Percentiles rank a stretch among this genome's conserved stretches.
Evolutionary conservation across 1,140 invertebrate genomes (phyloP).

Genomic region (Neomicropteryx cornuta): DNA sequence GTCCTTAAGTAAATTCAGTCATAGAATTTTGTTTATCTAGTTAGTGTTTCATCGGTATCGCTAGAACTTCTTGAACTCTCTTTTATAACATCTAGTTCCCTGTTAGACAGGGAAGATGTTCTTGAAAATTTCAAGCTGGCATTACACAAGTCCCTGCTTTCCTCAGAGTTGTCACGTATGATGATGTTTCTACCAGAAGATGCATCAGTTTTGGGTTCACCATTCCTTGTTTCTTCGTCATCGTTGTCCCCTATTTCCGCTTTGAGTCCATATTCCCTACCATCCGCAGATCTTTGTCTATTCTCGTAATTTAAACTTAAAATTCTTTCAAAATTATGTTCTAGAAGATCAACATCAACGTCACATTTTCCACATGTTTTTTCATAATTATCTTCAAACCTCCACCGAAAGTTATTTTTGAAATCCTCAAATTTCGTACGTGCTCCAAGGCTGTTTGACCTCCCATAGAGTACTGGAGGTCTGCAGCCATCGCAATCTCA

Average conservation of each 20-base stretch:
- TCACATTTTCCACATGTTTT: no score
- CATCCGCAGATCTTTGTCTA: conserved; percentile 22
- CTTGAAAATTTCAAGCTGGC: conserved; percentile 31
- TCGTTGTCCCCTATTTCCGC: conserved; percentile 34
- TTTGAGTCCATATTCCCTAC: conserved; percentile 29
- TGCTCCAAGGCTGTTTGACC: conserved; percentile 36
- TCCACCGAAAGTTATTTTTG: conserved; percentile 37
- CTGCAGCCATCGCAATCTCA: conserved; percentile 40
- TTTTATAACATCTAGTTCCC: conserved; percentile 39
- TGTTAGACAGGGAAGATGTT: conserved; percentile 32
- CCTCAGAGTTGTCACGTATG: conserved; percentile 15
- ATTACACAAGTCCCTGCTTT: conserved; percentile 22
- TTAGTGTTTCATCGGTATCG: conserved; percentile 38
- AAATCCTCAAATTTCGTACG: conserved; percentile 35
- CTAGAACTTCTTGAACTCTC: conserved; percentile 40
- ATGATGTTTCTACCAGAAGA: background rate
- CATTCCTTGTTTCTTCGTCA: conserved; percentile 7
- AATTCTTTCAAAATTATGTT: conserved; percentile 37
- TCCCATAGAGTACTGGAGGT: conserved; percentile 36
- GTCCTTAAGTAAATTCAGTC: no score
- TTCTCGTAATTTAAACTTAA: conserved; percentile 31
- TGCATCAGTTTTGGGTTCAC: background rate
- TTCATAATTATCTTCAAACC: conserved; percentile 29
- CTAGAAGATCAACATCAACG: conserved; percentile 29
- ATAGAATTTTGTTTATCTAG: no score